Percentiles rank a stretch among this genome's conserved stretches.
phyloP scores from a whole-genome alignment of 2,113 vertebrate genomes.

The Steatornis caripensis region DNA sequence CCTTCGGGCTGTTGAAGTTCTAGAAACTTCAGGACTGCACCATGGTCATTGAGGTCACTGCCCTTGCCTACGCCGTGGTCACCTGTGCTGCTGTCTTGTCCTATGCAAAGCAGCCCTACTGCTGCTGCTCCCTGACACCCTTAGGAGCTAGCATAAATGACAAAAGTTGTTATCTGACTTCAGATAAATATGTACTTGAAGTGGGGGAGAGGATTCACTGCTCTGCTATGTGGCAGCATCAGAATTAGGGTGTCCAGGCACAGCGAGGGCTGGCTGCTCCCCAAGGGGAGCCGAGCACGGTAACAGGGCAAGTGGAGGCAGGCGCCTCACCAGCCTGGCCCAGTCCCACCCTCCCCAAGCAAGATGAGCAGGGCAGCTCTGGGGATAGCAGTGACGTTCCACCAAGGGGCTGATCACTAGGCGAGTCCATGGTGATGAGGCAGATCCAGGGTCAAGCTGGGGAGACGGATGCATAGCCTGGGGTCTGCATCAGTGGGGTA shows the following conservation, averaged over 20 bases:
- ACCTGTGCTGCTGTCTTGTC: neutral
- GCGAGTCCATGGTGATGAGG: neutral
- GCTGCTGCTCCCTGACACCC: neutral
- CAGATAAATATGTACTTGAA: neutral
- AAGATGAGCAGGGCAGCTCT: neutral
- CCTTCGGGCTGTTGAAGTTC: too few relatives aligned
- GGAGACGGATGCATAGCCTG: neutral
- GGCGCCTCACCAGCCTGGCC: neutral
- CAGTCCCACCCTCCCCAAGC: neutral
- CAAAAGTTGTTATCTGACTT: neutral
- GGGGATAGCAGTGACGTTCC: neutral
- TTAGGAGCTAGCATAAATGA: neutral
- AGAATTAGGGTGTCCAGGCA: neutral
- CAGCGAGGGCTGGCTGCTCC: neutral
- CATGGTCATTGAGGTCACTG: neutral
- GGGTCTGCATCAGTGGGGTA: neutral
- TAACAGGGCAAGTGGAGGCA: neutral
- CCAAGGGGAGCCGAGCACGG: neutral
- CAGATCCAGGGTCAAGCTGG: neutral
- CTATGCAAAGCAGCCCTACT: neutral
- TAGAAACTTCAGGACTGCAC: neutral
- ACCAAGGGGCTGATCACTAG: rapidly evolving
- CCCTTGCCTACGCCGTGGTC: neutral
- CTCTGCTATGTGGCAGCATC: neutral
- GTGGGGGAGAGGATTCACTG: neutral